Evolutionary conservation across 2,888 invertebrate genomes (phyloP), one percentile per base, ranked within the genome.

Genomic region (Margaritifera margaritifera): DNA sequence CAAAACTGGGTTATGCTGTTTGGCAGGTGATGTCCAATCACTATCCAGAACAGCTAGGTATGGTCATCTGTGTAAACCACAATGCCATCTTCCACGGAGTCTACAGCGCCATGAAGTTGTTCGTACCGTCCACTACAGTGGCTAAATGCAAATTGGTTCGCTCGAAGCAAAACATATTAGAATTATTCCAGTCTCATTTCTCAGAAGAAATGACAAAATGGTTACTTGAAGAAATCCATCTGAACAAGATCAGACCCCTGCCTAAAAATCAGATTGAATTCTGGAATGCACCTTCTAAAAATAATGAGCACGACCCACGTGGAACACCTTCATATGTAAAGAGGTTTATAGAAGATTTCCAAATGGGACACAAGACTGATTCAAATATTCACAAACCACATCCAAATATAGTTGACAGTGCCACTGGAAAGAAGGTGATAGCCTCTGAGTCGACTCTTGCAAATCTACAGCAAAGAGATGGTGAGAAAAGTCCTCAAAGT

Each of bases 11-110:
- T 6, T 85, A 84, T 63, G 85, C 83, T 8, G 80, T 85, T 22
- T 80, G 84, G 18, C 86, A 86, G 69, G 71, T 87, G 1, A 70
- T 89, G 66, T 80, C 87, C 42, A 86, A 84, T 68, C 86, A 86
- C 69, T 89, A 89, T 69, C 89, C 89, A n/a, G 89, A 89, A 74
- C 74, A 86, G n/a, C 84, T 89, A 18, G 89, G 88, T 6, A 68
- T 83, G 59, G 86, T 85, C 64, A 80, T 88, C 66, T 86, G 86
- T 75, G 69, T 89, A 42, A 89, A 89, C 75, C 87, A 87, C 75
- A 88, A 80, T 62, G 70, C 84, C 0, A 68, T 89, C 19, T 89
- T 89, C 74, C 88, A 89, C 25, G 87, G 85, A 1, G 84, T 89
- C 19, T 89, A 88, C 88, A 82, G 83, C 59, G 88, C 88, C 20